These are phyloP conservation scores for Plecotus auritus DNA, from an alignment of 2,113 vertebrate species.

Conservation along the genomic window DNA sequence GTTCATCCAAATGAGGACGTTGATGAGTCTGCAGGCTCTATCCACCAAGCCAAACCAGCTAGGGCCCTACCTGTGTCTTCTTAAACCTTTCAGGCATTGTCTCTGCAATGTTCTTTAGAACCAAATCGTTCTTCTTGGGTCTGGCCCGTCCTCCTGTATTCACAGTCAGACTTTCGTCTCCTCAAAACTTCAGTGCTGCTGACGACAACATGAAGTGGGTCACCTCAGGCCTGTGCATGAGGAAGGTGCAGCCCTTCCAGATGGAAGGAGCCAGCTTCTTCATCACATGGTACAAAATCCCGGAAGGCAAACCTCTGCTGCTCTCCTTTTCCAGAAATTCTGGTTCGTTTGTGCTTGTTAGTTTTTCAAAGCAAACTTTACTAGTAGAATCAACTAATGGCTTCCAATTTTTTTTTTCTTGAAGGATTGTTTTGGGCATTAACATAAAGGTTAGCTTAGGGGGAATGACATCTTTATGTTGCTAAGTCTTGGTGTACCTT, in stretches of 20 bases:
- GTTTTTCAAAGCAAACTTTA: neutral
- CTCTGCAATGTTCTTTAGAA: neutral
- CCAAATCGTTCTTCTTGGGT: neutral
- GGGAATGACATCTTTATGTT: neutral
- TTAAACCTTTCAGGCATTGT: neutral
- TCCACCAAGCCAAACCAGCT: too few species aligned
- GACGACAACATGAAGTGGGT: neutral
- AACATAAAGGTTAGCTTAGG: neutral
- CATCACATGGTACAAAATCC: neutral
- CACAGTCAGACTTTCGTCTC: neutral
- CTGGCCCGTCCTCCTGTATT: neutral
- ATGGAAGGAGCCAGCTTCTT: neutral
- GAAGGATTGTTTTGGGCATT: neutral
- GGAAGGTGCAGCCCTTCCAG: neutral
- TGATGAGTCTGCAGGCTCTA: neutral
- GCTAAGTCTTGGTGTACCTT: neutral
- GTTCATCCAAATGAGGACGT: neutral
- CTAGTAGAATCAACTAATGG: neutral
- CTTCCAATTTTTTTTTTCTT: neutral
- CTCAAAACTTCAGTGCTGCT: neutral
- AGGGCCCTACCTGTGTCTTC: neutral
- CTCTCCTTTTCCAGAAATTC: neutral
- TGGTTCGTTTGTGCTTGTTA: neutral
- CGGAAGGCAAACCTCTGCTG: neutral
- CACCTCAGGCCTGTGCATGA: neutral